phyloP scores from a whole-genome alignment of 1,140 invertebrate genomes.

The Fopius arisanus region DNA sequence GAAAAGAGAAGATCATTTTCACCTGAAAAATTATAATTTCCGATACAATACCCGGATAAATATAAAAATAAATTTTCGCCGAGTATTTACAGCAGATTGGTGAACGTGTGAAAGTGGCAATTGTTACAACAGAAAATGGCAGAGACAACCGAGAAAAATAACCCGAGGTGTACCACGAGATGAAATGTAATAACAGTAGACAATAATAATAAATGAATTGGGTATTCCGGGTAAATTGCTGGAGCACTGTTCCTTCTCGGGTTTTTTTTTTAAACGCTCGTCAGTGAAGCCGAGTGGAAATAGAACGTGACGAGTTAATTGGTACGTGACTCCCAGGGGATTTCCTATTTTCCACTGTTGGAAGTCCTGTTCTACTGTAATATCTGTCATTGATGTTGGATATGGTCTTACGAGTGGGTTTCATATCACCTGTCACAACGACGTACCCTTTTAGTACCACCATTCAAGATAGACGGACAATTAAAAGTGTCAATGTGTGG shows the following conservation, averaged over 20 bases:
- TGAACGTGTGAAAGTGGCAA: background rate
- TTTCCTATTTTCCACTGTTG: conserved; percentile 11
- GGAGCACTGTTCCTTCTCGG: background rate
- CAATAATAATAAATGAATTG: conserved; percentile 32
- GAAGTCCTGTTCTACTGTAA: background rate
- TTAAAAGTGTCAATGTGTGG: conserved; percentile 3
- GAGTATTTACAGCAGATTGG: no score
- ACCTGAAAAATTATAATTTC: no score
- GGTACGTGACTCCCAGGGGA: conserved; percentile 7
- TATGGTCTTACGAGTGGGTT: background rate
- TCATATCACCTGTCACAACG: background rate
- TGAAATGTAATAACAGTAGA: conserved; percentile 11
- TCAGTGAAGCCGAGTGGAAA: background rate
- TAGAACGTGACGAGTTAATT: conserved; percentile 31
- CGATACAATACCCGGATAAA: no score
- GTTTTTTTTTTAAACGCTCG: background rate
- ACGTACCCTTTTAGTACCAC: background rate
- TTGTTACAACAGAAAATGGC: conserved; percentile 19
- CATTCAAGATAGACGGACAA: background rate
- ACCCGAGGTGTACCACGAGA: background rate
- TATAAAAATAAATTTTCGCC: no score
- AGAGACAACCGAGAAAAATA: conserved; percentile 12
- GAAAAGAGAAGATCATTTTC: no score
- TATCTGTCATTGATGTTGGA: conserved; percentile 8
- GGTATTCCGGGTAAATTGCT: conserved; percentile 21